phyloP scores from a whole-genome alignment of 2,113 vertebrate genomes.

The Apodemus speciosus region DNA sequence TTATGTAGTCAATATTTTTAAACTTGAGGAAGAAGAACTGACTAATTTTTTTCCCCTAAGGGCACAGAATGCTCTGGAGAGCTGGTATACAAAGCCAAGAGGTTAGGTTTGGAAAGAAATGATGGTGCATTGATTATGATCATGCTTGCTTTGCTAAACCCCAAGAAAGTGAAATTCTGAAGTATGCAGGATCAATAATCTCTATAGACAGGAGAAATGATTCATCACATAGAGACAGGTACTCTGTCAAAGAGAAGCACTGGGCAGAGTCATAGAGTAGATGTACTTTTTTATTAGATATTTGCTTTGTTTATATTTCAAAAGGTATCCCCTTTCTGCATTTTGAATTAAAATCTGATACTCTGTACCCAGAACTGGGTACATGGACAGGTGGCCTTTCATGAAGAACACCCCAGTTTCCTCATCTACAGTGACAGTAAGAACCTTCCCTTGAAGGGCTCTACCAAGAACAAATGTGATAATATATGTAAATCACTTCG shows the following conservation, averaged over 20 bases:
- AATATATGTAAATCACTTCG: slow-evolving; percentile 72
- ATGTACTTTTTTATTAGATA: background rate
- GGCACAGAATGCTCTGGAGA: background rate
- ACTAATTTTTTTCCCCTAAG: background rate
- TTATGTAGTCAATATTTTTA: background rate
- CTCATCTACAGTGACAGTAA: background rate
- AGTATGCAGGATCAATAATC: background rate
- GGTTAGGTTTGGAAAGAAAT: slow-evolving; percentile 32
- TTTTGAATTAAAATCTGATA: background rate
- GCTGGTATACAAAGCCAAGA: background rate
- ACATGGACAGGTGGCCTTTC: background rate
- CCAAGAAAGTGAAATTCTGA: background rate
- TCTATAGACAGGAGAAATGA: background rate
- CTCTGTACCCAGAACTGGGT: background rate
- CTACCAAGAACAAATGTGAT: slow-evolving; percentile 57
- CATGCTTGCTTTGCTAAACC: background rate
- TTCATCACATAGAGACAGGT: background rate
- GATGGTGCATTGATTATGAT: background rate
- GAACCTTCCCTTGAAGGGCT: slow-evolving; percentile 23
- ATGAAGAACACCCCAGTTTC: background rate
- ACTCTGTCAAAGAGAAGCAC: background rate
- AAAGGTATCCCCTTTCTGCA: too few relatives aligned
- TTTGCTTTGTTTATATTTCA: background rate
- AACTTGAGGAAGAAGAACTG: background rate
- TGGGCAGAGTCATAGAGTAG: background rate